Percentiles rank a stretch among this genome's conserved stretches.
Evolutionary conservation across 2,797 vertebrate species (phyloP).

Genomic region (Liparis tanakae): DNA sequence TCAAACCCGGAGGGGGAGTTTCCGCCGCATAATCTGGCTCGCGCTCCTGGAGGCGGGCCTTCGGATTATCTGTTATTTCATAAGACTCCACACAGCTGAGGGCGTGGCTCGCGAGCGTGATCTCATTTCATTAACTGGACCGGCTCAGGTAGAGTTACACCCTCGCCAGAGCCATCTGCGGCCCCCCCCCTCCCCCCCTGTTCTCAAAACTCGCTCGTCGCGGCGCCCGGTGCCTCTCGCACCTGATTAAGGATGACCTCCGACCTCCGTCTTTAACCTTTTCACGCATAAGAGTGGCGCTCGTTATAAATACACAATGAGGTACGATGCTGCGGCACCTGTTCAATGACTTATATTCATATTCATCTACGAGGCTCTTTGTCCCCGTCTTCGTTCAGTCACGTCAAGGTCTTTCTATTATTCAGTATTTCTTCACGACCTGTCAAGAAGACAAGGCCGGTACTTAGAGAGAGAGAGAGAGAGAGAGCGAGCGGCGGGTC

Average conservation of each 20-base stretch:
- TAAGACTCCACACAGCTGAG: constrained; percentile 38
- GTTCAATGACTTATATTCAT: constrained; percentile 12
- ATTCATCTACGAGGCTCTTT: constrained; percentile 20
- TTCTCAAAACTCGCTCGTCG: constrained; percentile 38
- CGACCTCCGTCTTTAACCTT: constrained; percentile 50
- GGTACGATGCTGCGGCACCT: constrained; percentile 26
- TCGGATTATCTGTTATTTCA: constrained; percentile 59
- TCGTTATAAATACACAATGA: constrained; percentile 35
- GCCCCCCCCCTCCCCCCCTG: no score
- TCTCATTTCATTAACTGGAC: constrained; percentile 75
- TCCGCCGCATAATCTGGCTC: constrained; percentile 47
- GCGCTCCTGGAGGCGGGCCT: constrained; percentile 24
- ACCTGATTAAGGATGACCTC: constrained; percentile 57
- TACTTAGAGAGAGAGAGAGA: constrained; percentile 50
- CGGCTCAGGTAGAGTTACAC: constrained; percentile 74
- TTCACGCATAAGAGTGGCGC: constrained; percentile 12
- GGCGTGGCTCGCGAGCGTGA: constrained; percentile 58
- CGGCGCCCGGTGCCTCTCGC: constrained; percentile 30
- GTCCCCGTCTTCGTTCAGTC: constrained; percentile 38
- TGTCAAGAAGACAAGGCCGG: constrained; percentile 36
- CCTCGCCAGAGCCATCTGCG: constrained; percentile 66
- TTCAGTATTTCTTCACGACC: constrained; percentile 48
- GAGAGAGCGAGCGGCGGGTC: constrained; percentile 51
- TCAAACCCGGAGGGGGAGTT: constrained; percentile 41
- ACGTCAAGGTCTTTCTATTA: constrained; percentile 47